A percentile compares a stretch with the other conserved stretches of the same genome.
Conservation (phyloP, 2,113 vertebrate genomes). For the Sceloporus undulatus region DNA sequence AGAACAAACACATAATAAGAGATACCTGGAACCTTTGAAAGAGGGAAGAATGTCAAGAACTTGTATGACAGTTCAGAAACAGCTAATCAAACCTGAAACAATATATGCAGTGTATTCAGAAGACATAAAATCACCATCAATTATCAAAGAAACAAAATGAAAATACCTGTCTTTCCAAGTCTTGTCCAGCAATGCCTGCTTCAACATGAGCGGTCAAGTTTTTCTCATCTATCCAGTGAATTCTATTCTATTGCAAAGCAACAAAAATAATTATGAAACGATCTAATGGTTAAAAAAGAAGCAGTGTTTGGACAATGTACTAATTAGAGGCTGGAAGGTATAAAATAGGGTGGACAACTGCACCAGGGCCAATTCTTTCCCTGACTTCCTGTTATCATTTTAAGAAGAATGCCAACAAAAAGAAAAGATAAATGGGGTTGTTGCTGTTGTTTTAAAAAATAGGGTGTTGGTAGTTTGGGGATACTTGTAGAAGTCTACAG, state of each 20-base stretch:
- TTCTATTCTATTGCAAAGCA: slow-evolving; percentile 87
- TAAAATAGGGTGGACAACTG: too few relatives aligned
- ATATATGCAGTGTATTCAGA: not conserved
- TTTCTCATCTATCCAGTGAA: slow-evolving; percentile 98
- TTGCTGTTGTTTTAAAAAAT: too few relatives aligned
- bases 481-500: not conserved
- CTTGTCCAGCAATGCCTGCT: slow-evolving; percentile 95
- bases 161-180: slow-evolving; percentile 93
- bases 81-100: not conserved
- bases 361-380: too few relatives aligned
- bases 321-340: not conserved
- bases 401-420: too few relatives aligned
- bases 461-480: too few relatives aligned
- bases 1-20: too few relatives aligned
- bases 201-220: slow-evolving; percentile 95
- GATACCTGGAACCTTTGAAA: too few relatives aligned
- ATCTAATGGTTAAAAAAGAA: not conserved
- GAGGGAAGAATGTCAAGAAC: too few relatives aligned
- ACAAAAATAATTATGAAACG: slow-evolving; percentile 24
- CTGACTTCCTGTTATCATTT: too few relatives aligned
- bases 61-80: not conserved
- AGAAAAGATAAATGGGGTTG: too few relatives aligned
- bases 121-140: not conserved
- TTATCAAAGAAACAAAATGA: not conserved
- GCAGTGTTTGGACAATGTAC: not conserved